Conservation (phyloP, 2,113 vertebrate genomes). For the Otus sunia region DNA sequence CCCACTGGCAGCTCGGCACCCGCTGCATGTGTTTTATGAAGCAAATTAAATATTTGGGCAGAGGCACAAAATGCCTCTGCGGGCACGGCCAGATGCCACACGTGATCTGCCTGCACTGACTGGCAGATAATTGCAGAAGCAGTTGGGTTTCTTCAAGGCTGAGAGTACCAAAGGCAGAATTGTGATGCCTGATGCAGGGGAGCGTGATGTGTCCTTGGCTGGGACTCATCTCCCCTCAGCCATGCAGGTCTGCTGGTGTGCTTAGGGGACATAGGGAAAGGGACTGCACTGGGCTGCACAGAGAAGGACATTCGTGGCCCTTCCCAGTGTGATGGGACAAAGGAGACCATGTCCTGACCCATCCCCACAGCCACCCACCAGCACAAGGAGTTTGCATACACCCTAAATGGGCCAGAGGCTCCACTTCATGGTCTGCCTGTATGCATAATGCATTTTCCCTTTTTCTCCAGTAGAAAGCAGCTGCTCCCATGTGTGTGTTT, state of each 20-base stretch:
- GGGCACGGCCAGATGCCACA: neutral
- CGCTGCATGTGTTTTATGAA: accelerated
- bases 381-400: accelerated
- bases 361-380: neutral
- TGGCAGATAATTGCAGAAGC: neutral
- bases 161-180: neutral
- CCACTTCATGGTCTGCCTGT: neutral
- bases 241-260: accelerated
- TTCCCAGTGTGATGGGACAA: neutral
- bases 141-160: neutral
- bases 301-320: neutral
- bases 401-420: neutral
- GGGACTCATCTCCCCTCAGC: accelerated
- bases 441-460: accelerated
- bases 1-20: neutral
- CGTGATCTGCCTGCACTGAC: accelerated
- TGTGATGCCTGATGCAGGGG: too few relatives aligned
- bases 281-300: accelerated
- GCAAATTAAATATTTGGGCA: neutral
- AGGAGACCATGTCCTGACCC: neutral
- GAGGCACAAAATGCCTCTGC: neutral
- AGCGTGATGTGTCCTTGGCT: neutral
- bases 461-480: neutral
- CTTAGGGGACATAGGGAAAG: neutral
- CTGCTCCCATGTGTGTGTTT: accelerated